Percentiles rank a stretch among this genome's conserved stretches.
Conservation (phyloP, 2,888 invertebrate genomes). For the Tiliacea citrago region DNA sequence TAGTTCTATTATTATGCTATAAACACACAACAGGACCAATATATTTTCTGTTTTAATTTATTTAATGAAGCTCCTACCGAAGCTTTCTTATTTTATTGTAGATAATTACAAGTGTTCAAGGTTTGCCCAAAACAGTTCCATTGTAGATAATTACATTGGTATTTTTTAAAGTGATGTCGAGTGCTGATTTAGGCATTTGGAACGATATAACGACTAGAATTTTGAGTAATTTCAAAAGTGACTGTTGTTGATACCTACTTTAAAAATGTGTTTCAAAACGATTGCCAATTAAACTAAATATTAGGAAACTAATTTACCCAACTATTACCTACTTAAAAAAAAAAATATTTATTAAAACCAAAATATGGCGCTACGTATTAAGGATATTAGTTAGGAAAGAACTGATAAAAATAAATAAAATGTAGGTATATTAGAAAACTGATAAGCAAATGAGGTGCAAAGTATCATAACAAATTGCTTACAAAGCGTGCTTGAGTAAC, state of each 20-base stretch:
- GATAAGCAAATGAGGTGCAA: conserved; percentile 30
- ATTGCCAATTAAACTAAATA: not conserved
- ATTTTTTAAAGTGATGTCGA: not conserved
- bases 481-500: not conserved
- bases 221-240: not conserved
- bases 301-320: not conserved
- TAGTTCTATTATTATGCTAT: not conserved
- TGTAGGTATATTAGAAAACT: not conserved
- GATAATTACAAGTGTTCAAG: conserved; percentile 2
- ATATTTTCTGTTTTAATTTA: not conserved
- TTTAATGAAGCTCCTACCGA: not conserved
- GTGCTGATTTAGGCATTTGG: not conserved
- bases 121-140: conserved; percentile 3
- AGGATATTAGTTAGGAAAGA: not conserved
- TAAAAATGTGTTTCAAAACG: not conserved
- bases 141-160: conserved; percentile 3
- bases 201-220: not conserved
- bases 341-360: not conserved
- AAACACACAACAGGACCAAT: not conserved
- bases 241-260: not conserved
- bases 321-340: too few species aligned
- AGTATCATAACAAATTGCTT: not conserved
- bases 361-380: not conserved
- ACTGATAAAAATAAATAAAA: conserved; percentile 10
- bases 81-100: not conserved